Conservation (phyloP, 1,140 invertebrate genomes). For the Physella acuta region DNA sequence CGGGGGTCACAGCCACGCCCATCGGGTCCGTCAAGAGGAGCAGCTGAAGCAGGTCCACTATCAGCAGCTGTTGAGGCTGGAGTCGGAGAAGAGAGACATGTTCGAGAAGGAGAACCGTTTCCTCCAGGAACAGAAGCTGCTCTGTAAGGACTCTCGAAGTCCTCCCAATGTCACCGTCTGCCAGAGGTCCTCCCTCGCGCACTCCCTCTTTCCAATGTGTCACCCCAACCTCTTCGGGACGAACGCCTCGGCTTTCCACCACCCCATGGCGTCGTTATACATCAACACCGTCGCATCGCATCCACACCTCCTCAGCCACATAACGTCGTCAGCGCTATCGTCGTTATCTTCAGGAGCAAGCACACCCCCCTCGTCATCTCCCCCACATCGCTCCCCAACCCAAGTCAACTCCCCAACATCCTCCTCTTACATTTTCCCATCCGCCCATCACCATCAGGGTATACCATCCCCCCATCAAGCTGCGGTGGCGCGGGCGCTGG, state of each 20-base stretch:
- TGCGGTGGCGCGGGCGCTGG: constrained; percentile 8
- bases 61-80: constrained; percentile 18
- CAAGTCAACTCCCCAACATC: neutral
- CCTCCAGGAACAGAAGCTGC: constrained; percentile 28
- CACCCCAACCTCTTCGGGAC: constrained; percentile 27
- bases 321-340: neutral
- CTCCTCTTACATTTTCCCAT: neutral
- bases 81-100: constrained; percentile 29
- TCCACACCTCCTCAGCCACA: constrained; percentile 9
- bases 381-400: constrained; percentile 4
- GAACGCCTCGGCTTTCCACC: constrained; percentile 26
- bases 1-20: neutral
- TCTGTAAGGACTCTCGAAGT: constrained; percentile 29
- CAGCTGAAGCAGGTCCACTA: constrained; percentile 12
- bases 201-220: constrained; percentile 28
- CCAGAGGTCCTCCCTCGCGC: constrained; percentile 30
- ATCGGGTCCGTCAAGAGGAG: constrained; percentile 3
- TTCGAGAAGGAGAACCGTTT: constrained; percentile 35
- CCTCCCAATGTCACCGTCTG: constrained; percentile 48
- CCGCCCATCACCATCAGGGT: constrained; percentile 14
- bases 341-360: neutral
- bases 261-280: constrained; percentile 27
- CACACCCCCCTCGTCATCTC: constrained; percentile 10
- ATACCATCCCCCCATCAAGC: constrained; percentile 4
- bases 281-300: constrained; percentile 25